phyloP scores from a whole-genome alignment of 2,888 invertebrate species.

The Oasisia sp. region DNA sequence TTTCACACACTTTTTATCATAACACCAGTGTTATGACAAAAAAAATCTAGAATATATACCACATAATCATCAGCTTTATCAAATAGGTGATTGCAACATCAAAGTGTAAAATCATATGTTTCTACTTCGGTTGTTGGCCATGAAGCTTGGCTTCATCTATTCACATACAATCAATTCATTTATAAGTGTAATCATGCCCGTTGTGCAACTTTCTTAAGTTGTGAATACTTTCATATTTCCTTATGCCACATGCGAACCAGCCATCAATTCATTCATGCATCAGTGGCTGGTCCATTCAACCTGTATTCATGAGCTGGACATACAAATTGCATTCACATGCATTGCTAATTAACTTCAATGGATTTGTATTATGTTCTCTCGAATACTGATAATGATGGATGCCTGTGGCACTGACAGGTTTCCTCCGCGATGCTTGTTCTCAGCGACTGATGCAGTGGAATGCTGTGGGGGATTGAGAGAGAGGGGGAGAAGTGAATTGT shows the following conservation, averaged over 20 bases:
- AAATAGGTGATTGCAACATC: not conserved
- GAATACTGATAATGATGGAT: not conserved
- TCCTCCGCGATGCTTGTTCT: constrained; percentile 2
- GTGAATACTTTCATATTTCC: constrained; percentile 5
- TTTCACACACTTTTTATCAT: no score
- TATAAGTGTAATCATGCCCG: not conserved
- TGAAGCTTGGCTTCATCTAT: not conserved
- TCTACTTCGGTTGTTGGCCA: not conserved
- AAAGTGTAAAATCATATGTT: not conserved
- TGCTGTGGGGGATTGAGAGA: not conserved
- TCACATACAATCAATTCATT: not conserved
- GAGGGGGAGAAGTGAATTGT: not conserved
- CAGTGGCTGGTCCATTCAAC: not conserved
- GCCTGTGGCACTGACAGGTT: not conserved
- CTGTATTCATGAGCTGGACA: not conserved
- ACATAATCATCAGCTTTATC: no score
- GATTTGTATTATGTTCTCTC: not conserved
- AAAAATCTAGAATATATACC: no score
- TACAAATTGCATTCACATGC: constrained; percentile 1
- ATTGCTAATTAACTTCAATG: not conserved
- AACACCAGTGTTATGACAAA: no score
- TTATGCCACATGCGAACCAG: not conserved
- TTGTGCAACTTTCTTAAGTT: not conserved
- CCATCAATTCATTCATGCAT: not conserved
- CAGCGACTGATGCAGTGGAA: not conserved